A percentile compares a stretch with the other conserved stretches of the same genome.
These are phyloP conservation scores for Cecropterus lyciades DNA, from an alignment of 1,140 invertebrate species.

Conservation along the genomic window DNA sequence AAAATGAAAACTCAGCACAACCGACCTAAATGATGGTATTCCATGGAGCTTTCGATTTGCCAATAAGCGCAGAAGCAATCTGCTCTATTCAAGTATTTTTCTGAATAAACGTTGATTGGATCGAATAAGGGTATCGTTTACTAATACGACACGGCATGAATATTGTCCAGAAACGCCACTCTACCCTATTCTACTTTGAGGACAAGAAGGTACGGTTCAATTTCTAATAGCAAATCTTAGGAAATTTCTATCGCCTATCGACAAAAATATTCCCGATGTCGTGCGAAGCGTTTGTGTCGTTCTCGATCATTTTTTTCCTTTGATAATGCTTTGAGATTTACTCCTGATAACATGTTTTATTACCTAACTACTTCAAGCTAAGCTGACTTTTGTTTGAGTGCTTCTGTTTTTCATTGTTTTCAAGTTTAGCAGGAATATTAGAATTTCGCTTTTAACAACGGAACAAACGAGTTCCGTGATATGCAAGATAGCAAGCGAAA, in stretches of 20 bases:
- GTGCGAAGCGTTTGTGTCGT: conserved; percentile 8
- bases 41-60: conserved; percentile 7
- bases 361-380: background rate
- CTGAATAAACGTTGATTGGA: conserved; percentile 33
- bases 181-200: conserved; percentile 4
- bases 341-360: background rate
- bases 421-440: too few relatives aligned
- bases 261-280: conserved; percentile 14
- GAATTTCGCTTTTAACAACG: too few relatives aligned
- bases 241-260: background rate
- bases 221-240: background rate
- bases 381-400: too few relatives aligned
- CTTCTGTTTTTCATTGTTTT: too few relatives aligned
- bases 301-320: conserved; percentile 6
- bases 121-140: conserved; percentile 31
- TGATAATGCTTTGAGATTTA: background rate
- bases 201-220: background rate
- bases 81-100: conserved; percentile 31
- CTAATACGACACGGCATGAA: conserved; percentile 28
- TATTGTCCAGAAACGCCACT: background rate
- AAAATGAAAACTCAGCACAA: background rate
- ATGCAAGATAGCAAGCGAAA: too few relatives aligned
- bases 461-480: too few relatives aligned
- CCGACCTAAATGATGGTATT: conserved; percentile 6
- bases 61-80: conserved; percentile 20